Evolutionary conservation across 1,140 invertebrate species (phyloP).

Genomic region (Protaetia brevitarsis): DNA sequence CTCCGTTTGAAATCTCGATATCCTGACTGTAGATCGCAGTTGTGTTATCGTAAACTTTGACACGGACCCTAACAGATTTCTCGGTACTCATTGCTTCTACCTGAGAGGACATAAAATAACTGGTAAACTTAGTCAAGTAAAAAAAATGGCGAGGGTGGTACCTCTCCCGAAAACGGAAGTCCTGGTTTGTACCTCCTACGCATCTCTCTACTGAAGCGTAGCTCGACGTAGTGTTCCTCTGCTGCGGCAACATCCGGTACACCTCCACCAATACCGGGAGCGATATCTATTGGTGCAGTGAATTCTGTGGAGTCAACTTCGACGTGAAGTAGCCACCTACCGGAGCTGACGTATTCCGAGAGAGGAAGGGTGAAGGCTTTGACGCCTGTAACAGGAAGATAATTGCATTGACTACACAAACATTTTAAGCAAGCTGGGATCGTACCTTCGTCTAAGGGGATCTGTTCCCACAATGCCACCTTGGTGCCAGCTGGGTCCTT

Average conservation of each 20-base stretch:
- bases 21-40: conserved; percentile 67
- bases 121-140: background rate
- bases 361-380: conserved; percentile 55
- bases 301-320: conserved; percentile 54
- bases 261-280: conserved; percentile 36
- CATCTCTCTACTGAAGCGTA: conserved; percentile 61
- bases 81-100: conserved; percentile 66
- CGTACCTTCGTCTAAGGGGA: conserved; percentile 58
- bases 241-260: conserved; percentile 56
- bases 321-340: conserved; percentile 57
- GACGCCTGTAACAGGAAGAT: conserved; percentile 52
- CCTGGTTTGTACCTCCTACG: conserved; percentile 61
- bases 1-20: conserved; percentile 61
- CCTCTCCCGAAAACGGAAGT: conserved; percentile 61
- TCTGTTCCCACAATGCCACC: conserved; percentile 62
- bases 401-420: too few relatives aligned
- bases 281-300: conserved; percentile 50
- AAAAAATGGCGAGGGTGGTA: conserved; percentile 33
- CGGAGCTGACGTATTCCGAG: conserved; percentile 52
- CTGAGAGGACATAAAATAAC: conserved; percentile 44
- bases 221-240: conserved; percentile 63
- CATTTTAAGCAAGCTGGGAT: too few relatives aligned
- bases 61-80: conserved; percentile 59
- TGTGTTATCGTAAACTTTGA: conserved; percentile 63
- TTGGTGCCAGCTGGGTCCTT: conserved; percentile 60